phyloP scores from a whole-genome alignment of 2,113 vertebrate genomes.

The Canis aureus region DNA sequence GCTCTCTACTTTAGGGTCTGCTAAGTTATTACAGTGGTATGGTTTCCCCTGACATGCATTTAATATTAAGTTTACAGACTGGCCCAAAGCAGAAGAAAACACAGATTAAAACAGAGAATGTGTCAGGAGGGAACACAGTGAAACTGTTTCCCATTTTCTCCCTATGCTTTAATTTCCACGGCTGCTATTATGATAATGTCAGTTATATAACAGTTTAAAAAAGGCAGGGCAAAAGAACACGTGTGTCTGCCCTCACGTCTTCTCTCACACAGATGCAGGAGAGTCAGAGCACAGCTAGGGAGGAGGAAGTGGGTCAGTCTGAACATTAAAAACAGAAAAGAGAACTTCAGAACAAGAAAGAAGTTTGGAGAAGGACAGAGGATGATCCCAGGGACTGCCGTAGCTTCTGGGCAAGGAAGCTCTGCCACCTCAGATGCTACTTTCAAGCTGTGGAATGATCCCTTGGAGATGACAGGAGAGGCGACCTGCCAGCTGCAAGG shows the following conservation, averaged over 20 bases:
- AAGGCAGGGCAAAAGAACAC: neutral
- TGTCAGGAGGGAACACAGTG: neutral
- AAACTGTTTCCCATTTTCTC: neutral
- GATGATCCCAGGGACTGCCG: neutral
- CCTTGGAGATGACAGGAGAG: neutral
- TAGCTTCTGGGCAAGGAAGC: neutral
- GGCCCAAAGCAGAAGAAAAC: neutral
- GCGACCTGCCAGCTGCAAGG: rapidly evolving
- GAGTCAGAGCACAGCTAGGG: neutral
- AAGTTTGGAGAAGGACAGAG: neutral
- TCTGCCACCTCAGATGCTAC: neutral
- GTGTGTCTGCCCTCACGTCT: neutral
- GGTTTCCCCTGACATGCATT: neutral
- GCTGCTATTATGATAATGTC: neutral
- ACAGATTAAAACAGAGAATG: neutral
- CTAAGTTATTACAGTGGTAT: neutral
- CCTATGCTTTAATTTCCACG: neutral
- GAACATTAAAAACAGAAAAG: conserved; percentile 14
- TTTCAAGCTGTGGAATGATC: neutral
- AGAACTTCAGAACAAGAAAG: neutral
- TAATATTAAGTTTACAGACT: neutral
- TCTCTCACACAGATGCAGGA: neutral
- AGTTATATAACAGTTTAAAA: neutral
- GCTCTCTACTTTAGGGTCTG: neutral
- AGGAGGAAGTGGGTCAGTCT: neutral